Evolutionary conservation across 2,113 vertebrate species (phyloP), one percentile per base, ranked within the genome.

Genomic region (Galeopterus variegatus): DNA sequence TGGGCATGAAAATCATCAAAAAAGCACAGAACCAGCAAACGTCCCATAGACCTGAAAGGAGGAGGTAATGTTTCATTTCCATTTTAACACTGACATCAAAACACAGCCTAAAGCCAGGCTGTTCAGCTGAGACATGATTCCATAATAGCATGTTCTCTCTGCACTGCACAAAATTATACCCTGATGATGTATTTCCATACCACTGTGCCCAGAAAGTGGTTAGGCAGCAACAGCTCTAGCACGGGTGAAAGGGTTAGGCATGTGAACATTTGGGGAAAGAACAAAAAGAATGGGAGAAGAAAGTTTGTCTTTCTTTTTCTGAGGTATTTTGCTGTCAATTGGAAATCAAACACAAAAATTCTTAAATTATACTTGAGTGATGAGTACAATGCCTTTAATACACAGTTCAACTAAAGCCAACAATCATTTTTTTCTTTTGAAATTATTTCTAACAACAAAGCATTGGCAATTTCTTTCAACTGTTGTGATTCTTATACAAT

Each of bases 121-220:
- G n/a, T 50, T 75, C 62, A 81, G 91, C 62, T 5, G 52, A 92
- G 83, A 41, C 60, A 48, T 19, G 5, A 58, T 88, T 95, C 84
- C 62, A 50, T 95, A 97, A 97, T 88, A 94, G 93, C 76, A 93
- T 79, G 96, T 90, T 94, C 88, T 90, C 64, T 85, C 33, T 90
- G 76, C 76, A 88, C 26, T 75, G 84, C 26, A 62, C 84, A 93
- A 94, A 95, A 97, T 97, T 95, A 97, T 36, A 87, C 92, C 72
- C 89, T 93, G 93, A 90, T 92, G 94, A 94, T 91, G 80, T 81
- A 93, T 97, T 97, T 98, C 97, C 95, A 87, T 10, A 26, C 84
- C 45, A 26, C 75, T 50, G 77, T 76, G 91, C 86, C 96, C 97
- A 97, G 86, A 96, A 91, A 45, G 95, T 6, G 87, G 94, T 93